Percentiles rank a stretch among this genome's conserved stretches.
phyloP scores from a whole-genome alignment of 2,888 invertebrate genomes.

The Celastrina argiolus region DNA sequence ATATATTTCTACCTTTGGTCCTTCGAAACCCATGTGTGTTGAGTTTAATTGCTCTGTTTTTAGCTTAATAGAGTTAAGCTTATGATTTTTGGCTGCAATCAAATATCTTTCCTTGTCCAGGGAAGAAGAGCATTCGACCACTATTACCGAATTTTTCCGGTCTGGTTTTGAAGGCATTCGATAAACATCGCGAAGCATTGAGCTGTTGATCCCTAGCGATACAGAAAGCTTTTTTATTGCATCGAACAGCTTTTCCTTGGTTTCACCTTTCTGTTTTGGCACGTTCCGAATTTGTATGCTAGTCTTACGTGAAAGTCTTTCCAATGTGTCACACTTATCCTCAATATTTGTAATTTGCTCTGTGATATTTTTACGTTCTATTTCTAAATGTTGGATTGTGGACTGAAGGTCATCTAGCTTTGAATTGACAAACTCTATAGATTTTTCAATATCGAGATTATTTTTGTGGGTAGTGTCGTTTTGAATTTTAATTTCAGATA shows the following conservation, averaged over 20 bases:
- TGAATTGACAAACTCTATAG: not conserved
- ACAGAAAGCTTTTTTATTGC: not conserved
- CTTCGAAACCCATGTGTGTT: not conserved
- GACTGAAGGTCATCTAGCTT: not conserved
- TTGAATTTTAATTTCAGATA: not conserved
- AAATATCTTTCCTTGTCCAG: not conserved
- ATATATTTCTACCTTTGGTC: not conserved
- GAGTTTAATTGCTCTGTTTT: slow-evolving; percentile 10
- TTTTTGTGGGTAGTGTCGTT: not conserved
- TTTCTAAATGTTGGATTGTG: not conserved
- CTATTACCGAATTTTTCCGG: not conserved
- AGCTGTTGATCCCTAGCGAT: not conserved
- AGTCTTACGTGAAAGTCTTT: not conserved
- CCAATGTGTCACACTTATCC: not conserved
- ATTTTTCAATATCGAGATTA: not conserved
- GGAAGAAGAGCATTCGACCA: not conserved
- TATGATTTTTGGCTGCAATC: not conserved
- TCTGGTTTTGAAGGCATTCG: not conserved
- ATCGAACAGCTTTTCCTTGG: not conserved
- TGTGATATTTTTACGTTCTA: not conserved
- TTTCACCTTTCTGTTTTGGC: not conserved
- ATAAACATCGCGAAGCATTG: not conserved
- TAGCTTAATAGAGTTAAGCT: not conserved
- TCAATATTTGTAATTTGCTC: not conserved
- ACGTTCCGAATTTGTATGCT: not conserved